phyloP scores from a whole-genome alignment of 1,140 invertebrate genomes.

The Anoplophora glabripennis region DNA sequence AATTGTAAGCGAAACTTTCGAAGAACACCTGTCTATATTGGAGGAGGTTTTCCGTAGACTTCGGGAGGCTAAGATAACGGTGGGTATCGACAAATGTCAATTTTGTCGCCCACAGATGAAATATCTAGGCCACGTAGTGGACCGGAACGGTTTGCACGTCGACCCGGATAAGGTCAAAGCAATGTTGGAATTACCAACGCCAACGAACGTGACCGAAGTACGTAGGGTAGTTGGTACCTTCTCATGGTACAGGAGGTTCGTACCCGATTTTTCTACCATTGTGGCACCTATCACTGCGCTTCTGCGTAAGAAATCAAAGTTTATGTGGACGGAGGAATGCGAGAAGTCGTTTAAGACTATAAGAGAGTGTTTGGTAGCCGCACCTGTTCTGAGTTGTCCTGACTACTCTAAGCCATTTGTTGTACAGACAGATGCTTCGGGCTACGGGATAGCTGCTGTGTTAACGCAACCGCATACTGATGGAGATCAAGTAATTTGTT shows the following conservation, averaged over 20 bases:
- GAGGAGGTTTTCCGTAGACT: slow-evolving; percentile 21
- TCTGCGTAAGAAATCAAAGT: slow-evolving; percentile 16
- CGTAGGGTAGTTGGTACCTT: slow-evolving; percentile 13
- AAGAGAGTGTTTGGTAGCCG: slow-evolving; percentile 20
- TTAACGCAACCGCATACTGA: slow-evolving; percentile 25
- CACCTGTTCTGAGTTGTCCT: slow-evolving; percentile 19
- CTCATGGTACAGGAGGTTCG: slow-evolving; percentile 16
- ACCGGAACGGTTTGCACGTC: background rate
- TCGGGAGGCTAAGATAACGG: slow-evolving; percentile 7
- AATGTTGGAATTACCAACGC: slow-evolving; percentile 44
- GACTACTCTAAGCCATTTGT: slow-evolving; percentile 12
- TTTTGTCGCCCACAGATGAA: slow-evolving; percentile 4
- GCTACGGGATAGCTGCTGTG: slow-evolving; percentile 24
- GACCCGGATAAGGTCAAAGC: slow-evolving; percentile 13
- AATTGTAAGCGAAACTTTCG: slow-evolving; percentile 33
- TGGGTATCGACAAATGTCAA: slow-evolving; percentile 15
- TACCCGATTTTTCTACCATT: slow-evolving; percentile 6
- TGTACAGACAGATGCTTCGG: slow-evolving; percentile 31
- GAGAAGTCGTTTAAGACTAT: slow-evolving; percentile 15
- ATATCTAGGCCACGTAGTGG: slow-evolving; percentile 9
- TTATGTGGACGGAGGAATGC: slow-evolving; percentile 22
- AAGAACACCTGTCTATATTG: slow-evolving; percentile 10
- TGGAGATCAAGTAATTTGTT: slow-evolving; percentile 30
- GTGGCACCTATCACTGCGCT: slow-evolving; percentile 34
- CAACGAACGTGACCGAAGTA: slow-evolving; percentile 26